Evolutionary conservation across 2,888 invertebrate species (phyloP).

Genomic region (Cryptus armator): DNA sequence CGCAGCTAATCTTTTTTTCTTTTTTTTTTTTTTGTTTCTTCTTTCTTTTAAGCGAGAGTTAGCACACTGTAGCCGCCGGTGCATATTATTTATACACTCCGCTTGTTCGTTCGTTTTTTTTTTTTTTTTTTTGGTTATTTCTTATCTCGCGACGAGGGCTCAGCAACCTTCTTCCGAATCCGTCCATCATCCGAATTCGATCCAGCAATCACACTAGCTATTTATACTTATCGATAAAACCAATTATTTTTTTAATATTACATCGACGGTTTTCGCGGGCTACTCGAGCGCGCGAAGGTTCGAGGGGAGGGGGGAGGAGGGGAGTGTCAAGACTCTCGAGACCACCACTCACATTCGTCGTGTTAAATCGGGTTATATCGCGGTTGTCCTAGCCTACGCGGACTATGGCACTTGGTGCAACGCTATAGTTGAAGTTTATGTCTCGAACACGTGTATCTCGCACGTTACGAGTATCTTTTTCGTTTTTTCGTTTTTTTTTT

Average conservation of each 20-base stretch:
- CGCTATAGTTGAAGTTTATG: constrained; percentile 74
- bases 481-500: not conserved
- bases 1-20: not conserved
- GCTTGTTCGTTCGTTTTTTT: constrained; percentile 17
- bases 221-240: constrained; percentile 57
- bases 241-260: constrained; percentile 43
- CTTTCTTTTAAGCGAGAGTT: constrained; percentile 27
- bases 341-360: not conserved
- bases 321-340: constrained; percentile 28
- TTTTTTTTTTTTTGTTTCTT: not conserved
- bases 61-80: constrained; percentile 15
- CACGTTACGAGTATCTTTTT: constrained; percentile 12
- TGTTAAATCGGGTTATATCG: constrained; percentile 38
- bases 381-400: constrained; percentile 70
- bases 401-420: constrained; percentile 81
- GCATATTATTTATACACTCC: constrained; percentile 13
- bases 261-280: constrained; percentile 23
- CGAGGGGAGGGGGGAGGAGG: constrained; percentile 4
- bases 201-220: constrained; percentile 63
- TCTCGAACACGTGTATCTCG: constrained; percentile 59
- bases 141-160: constrained; percentile 26
- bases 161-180: constrained; percentile 17
- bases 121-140: constrained; percentile 17
- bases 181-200: constrained; percentile 50
- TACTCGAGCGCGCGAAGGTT: constrained; percentile 30